These are phyloP conservation scores for Cephalopachus bancanus DNA, from an alignment of 2,797 vertebrate species.

Conservation along the genomic window DNA sequence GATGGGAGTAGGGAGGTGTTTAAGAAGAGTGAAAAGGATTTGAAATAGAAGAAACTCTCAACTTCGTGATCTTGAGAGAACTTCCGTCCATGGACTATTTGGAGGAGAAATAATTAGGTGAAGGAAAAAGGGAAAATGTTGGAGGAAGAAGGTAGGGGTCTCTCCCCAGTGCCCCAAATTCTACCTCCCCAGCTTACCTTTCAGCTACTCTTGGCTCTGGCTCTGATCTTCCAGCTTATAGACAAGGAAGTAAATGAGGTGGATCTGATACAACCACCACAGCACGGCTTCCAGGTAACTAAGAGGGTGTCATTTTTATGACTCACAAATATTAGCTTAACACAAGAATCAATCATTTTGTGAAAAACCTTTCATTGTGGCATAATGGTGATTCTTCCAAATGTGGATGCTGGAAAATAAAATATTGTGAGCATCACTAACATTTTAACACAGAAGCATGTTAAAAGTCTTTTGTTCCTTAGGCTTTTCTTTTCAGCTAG, in stretches of 20 bases:
- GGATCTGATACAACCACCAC: background rate
- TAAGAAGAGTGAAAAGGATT: background rate
- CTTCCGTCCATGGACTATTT: background rate
- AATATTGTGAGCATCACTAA: slow-evolving; percentile 71
- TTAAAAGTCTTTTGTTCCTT: slow-evolving; percentile 83
- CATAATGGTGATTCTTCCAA: slow-evolving; percentile 64
- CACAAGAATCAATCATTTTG: slow-evolving; percentile 53
- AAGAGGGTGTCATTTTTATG: slow-evolving; percentile 71
- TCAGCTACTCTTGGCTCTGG: background rate
- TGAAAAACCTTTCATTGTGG: slow-evolving; percentile 62
- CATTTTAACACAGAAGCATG: slow-evolving; percentile 66
- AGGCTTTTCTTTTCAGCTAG: slow-evolving; percentile 74
- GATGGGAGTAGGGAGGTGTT: background rate
- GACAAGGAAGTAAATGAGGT: slow-evolving; percentile 54
- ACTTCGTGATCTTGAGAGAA: background rate
- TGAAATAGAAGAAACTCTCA: slow-evolving; percentile 21
- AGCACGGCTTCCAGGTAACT: slow-evolving; percentile 37
- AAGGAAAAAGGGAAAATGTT: background rate
- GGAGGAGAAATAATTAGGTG: background rate
- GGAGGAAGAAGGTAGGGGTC: background rate
- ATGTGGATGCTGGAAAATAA: slow-evolving; percentile 57
- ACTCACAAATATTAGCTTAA: slow-evolving; percentile 70
- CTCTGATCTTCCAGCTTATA: background rate
- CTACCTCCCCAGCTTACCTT: background rate
- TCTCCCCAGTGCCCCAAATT: background rate